These are phyloP conservation scores for Oedothorax gibbosus DNA, from an alignment of 1,140 invertebrate genomes.

Conservation along the genomic window DNA sequence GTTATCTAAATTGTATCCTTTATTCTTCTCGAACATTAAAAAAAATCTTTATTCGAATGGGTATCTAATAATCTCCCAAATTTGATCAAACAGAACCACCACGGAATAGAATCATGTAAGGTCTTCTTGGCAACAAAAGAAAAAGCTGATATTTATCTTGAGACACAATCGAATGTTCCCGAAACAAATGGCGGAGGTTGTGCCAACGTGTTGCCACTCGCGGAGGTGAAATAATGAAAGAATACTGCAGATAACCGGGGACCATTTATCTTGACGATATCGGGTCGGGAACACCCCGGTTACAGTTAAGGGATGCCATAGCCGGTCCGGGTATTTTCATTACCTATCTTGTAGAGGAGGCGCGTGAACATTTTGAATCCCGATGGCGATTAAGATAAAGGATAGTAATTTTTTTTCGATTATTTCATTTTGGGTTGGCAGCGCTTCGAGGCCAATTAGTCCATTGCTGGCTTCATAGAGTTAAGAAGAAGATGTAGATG, in stretches of 20 bases:
- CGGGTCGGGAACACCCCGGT: constrained; percentile 19
- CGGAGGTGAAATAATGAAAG: constrained; percentile 54
- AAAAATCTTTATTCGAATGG: neutral
- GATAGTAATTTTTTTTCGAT: constrained; percentile 24
- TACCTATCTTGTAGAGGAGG: constrained; percentile 30
- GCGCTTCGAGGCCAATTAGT: constrained; percentile 45
- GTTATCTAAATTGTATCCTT: too few species aligned
- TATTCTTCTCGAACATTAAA: neutral
- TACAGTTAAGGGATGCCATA: constrained; percentile 3
- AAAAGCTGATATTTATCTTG: neutral
- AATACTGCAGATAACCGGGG: constrained; percentile 27
- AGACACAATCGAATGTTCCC: constrained; percentile 8
- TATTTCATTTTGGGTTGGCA: constrained; percentile 53
- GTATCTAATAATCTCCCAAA: too few species aligned
- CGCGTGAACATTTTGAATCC: constrained; percentile 43
- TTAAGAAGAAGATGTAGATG: too few species aligned
- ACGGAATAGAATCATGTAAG: too few species aligned
- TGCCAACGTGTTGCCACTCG: constrained; percentile 42
- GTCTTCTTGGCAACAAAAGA: too few species aligned
- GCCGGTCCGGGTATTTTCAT: constrained; percentile 38
- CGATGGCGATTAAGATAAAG: constrained; percentile 56
- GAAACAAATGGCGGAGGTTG: constrained; percentile 9
- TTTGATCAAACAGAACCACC: too few species aligned
- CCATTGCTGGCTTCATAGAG: constrained; percentile 18
- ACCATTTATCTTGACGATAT: constrained; percentile 42